Conservation (phyloP, 2,113 vertebrate genomes). For the Setophaga coronata region DNA sequence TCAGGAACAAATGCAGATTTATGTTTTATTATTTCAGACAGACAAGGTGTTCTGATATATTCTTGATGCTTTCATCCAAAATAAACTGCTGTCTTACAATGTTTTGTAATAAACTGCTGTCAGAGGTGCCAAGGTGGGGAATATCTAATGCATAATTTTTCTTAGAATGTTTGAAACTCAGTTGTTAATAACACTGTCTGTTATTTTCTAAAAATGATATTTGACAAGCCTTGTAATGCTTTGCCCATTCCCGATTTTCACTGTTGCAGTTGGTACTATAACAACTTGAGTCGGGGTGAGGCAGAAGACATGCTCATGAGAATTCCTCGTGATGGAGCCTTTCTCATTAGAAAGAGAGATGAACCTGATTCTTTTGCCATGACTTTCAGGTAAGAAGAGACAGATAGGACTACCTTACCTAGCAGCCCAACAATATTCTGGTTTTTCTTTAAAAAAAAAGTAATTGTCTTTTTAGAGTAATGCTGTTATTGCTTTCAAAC, state of each 20-base stretch:
- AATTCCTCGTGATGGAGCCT: conserved; percentile 94
- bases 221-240: neutral
- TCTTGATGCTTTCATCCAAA: neutral
- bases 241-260: neutral
- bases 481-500: neutral
- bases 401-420: neutral
- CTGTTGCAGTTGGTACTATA: conserved; percentile 90
- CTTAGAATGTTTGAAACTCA: neutral
- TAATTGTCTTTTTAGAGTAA: neutral
- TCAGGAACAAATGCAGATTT: neutral
- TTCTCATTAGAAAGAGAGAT: conserved; percentile 91
- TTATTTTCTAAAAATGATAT: neutral
- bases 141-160: neutral
- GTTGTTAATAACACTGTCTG: neutral
- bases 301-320: conserved; percentile 93
- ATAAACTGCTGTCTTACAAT: neutral
- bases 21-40: neutral
- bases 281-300: conserved; percentile 90
- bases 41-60: neutral
- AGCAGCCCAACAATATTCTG: neutral
- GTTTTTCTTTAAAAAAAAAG: neutral
- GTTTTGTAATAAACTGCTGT: neutral
- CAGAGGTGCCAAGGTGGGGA: neutral
- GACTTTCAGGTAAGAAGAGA: conserved; percentile 87
- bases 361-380: conserved; percentile 89